Evolutionary conservation across 2,797 vertebrate genomes (phyloP).

Genomic region (Phalloptychus januarius): DNA sequence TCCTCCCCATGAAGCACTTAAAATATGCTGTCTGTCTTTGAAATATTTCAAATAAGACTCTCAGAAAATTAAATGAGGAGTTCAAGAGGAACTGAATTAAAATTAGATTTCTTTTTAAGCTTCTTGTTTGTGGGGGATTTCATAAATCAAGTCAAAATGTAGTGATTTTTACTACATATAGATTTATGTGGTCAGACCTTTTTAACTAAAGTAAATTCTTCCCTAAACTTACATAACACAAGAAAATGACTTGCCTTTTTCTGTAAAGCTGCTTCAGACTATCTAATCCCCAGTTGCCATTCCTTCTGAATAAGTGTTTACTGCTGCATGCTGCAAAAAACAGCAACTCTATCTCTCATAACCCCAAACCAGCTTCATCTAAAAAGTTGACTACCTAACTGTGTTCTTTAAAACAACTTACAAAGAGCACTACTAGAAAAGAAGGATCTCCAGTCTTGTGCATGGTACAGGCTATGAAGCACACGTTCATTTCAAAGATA

Average conservation of each 20-base stretch:
- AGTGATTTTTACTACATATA: constrained; percentile 10
- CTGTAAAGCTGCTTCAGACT: constrained; percentile 24
- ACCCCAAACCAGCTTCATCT: constrained; percentile 15
- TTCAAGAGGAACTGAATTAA: constrained; percentile 33
- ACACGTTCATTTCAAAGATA: constrained; percentile 28
- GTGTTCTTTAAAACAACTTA: constrained; percentile 52
- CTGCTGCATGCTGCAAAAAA: constrained; percentile 49
- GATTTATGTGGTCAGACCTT: neutral
- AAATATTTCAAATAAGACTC: constrained; percentile 35
- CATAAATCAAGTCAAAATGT: constrained; percentile 17
- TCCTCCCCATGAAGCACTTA: constrained; percentile 25
- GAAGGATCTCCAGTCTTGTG: constrained; percentile 26
- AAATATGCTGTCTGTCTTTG: constrained; percentile 19
- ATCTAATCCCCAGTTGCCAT: constrained; percentile 36
- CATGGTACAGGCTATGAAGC: constrained; percentile 17
- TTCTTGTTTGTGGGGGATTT: constrained; percentile 31
- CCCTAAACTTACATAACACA: constrained; percentile 13
- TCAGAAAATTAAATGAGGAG: constrained; percentile 32
- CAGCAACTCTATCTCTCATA: constrained; percentile 32
- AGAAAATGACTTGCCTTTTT: constrained; percentile 2
- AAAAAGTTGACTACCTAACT: neutral
- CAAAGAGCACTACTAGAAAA: constrained; percentile 38
- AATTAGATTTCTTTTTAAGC: constrained; percentile 40
- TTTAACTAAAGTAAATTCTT: neutral
- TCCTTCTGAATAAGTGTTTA: constrained; percentile 37